These are phyloP conservation scores for Pseudochromis fuscus DNA, from an alignment of 2,797 vertebrate genomes.

Conservation along the genomic window DNA sequence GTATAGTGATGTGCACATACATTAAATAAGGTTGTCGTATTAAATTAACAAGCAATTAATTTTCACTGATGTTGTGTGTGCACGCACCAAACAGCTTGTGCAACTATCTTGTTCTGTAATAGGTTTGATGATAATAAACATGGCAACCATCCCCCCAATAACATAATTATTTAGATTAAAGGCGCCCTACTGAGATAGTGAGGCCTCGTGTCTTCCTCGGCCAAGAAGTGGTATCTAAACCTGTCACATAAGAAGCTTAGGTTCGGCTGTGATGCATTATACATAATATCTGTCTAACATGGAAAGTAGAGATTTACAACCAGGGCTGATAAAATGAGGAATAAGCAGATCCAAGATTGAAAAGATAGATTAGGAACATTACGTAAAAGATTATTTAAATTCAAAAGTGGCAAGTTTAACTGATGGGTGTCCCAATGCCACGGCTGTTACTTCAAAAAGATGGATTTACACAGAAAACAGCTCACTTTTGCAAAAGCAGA, in stretches of 20 bases:
- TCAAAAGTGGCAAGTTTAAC: neutral
- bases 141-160: slow-evolving; percentile 26
- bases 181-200: slow-evolving; percentile 9
- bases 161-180: slow-evolving; percentile 34
- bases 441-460: neutral
- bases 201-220: slow-evolving; percentile 4
- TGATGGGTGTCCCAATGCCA: neutral
- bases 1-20: neutral
- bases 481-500: neutral
- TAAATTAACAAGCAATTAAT: slow-evolving; percentile 8
- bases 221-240: slow-evolving; percentile 1
- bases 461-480: neutral
- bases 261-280: neutral
- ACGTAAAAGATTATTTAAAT: neutral
- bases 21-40: slow-evolving; percentile 22
- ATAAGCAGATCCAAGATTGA: neutral
- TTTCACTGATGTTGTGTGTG: slow-evolving; percentile 1
- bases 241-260: slow-evolving; percentile 5
- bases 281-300: neutral
- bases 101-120: slow-evolving; percentile 25
- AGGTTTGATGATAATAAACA: slow-evolving; percentile 52
- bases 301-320: neutral
- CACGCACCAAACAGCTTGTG: slow-evolving; percentile 2
- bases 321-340: neutral
- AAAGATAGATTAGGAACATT: slow-evolving; percentile 4